phyloP scores from a whole-genome alignment of 2,113 vertebrate genomes.

The Dissostichus mawsoni region DNA sequence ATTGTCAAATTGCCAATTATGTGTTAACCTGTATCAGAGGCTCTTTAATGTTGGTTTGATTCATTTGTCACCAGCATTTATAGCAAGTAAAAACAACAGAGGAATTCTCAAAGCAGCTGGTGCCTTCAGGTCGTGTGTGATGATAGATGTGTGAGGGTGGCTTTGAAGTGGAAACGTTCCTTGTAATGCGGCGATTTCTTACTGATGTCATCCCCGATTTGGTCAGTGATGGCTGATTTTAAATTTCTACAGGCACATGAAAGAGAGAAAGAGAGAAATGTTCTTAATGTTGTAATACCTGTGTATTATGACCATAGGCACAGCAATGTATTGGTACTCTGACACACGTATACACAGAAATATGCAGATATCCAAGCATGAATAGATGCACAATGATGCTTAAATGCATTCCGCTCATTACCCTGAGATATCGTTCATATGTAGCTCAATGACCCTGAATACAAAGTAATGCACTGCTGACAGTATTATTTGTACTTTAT shows the following conservation, averaged over 20 bases:
- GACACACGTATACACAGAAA: not conserved
- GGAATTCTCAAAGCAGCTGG: constrained; percentile 15
- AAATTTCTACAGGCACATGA: constrained; percentile 16
- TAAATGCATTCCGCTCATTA: constrained; percentile 6
- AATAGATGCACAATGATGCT: constrained; percentile 6
- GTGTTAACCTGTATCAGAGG: not conserved
- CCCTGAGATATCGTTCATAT: constrained; percentile 17
- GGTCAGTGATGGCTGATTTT: constrained; percentile 44
- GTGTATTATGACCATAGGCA: no score
- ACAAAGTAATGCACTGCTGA: constrained; percentile 25
- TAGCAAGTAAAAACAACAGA: constrained; percentile 13
- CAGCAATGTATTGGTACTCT: not conserved
- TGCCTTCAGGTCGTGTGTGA: constrained; percentile 28
- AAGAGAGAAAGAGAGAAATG: not conserved
- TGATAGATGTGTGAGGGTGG: constrained; percentile 27
- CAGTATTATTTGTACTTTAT: constrained; percentile 22
- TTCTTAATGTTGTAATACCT: not conserved
- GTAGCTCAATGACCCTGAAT: constrained; percentile 16
- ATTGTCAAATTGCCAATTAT: not conserved
- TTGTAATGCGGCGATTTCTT: constrained; percentile 27
- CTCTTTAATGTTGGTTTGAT: not conserved
- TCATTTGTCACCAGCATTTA: not conserved
- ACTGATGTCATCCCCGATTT: constrained; percentile 35
- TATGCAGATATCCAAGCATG: not conserved
- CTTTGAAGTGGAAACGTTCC: constrained; percentile 52